phyloP scores from a whole-genome alignment of 2,888 invertebrate species.

The Drosophila anceps region DNA sequence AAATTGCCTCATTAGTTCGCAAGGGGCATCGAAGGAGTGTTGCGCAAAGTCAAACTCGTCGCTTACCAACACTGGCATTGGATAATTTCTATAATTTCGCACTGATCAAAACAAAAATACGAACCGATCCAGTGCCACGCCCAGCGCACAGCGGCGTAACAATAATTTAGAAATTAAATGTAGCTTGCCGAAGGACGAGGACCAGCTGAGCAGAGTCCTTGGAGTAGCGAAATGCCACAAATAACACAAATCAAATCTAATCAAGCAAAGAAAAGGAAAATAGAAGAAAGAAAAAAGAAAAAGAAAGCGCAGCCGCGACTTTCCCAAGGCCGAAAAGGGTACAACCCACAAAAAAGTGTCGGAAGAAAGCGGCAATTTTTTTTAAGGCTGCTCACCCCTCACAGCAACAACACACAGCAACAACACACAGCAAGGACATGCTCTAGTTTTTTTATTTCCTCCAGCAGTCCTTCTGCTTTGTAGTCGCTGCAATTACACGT shows the following conservation, averaged over 20 bases:
- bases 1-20: constrained; percentile 72
- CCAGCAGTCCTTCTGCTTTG: constrained; percentile 23
- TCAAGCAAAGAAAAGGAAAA: constrained; percentile 51
- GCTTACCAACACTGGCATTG: constrained; percentile 28
- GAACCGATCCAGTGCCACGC: constrained; percentile 50
- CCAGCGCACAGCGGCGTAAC: constrained; percentile 71
- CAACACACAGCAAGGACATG: constrained; percentile 53
- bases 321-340: constrained; percentile 60
- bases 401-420: constrained; percentile 23
- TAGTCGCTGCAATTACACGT: constrained; percentile 65
- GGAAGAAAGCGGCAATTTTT: neutral
- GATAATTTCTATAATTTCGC: constrained; percentile 28
- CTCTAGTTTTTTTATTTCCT: constrained; percentile 65
- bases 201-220: constrained; percentile 1
- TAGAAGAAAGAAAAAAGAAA: constrained; percentile 33
- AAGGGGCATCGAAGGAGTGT: constrained; percentile 5
- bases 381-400: constrained; percentile 61
- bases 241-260: constrained; percentile 78
- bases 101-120: constrained; percentile 76
- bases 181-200: constrained; percentile 44
- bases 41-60: constrained; percentile 25
- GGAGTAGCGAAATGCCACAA: constrained; percentile 72
- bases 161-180: constrained; percentile 79
- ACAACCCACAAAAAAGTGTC: constrained; percentile 13
- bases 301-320: constrained; percentile 59